Evolutionary conservation across 1,140 invertebrate species (phyloP).

Genomic region (Zaprionus ornatus): DNA sequence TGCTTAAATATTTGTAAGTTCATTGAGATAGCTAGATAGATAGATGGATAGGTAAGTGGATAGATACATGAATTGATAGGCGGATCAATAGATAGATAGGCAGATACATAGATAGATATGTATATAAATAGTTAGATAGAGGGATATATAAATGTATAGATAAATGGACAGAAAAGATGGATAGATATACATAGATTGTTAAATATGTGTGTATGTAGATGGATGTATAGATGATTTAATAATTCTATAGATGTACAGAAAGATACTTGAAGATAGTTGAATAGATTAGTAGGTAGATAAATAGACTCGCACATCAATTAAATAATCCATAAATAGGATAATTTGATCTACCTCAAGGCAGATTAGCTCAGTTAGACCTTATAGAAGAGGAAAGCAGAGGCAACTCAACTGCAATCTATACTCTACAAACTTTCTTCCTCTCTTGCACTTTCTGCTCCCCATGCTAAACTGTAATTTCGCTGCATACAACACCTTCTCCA

Average conservation of each 20-base stretch:
- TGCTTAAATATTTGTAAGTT: background rate
- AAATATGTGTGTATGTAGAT: background rate
- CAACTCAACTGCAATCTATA: no score
- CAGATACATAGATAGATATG: no score
- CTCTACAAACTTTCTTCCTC: no score
- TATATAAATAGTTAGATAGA: background rate
- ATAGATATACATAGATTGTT: no score
- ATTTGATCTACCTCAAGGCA: background rate
- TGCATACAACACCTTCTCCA: background rate
- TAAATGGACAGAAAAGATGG: background rate
- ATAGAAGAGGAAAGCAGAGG: no score
- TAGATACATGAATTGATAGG: background rate
- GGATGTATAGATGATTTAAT: no score
- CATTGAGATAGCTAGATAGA: background rate
- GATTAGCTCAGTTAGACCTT: background rate
- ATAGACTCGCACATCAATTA: background rate
- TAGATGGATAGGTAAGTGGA: background rate
- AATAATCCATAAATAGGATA: no score
- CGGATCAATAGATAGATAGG: background rate
- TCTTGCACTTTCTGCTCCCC: background rate
- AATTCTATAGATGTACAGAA: background rate
- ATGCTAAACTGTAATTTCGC: background rate
- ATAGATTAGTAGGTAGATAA: background rate
- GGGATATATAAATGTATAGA: background rate
- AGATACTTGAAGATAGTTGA: background rate